Conservation (phyloP, 2,113 vertebrate species). For the Rana temporaria region DNA sequence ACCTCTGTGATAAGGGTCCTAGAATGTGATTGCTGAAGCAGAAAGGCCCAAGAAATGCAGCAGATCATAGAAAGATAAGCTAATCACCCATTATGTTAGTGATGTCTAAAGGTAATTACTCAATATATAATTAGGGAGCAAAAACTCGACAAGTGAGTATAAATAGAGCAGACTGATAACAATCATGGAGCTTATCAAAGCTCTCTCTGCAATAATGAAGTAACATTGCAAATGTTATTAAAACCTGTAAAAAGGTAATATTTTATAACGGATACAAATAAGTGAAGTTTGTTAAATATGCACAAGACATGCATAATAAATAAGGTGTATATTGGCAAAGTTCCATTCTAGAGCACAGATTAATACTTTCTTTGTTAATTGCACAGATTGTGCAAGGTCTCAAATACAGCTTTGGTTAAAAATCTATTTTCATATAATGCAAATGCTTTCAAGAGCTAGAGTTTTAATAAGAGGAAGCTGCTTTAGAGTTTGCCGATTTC, state of each 20-base stretch:
- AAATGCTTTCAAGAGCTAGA: too few species aligned
- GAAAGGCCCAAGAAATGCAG: background rate
- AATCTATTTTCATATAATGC: too few species aligned
- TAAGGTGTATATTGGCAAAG: too few species aligned
- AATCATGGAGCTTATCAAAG: slow-evolving; percentile 1
- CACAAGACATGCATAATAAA: background rate
- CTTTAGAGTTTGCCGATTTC: too few species aligned
- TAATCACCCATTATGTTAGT: slow-evolving; percentile 11
- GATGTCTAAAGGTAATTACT: slow-evolving; percentile 26
- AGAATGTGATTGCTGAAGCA: background rate
- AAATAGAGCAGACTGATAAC: slow-evolving; percentile 28
- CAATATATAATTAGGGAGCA: slow-evolving; percentile 26
- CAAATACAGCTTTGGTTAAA: too few species aligned
- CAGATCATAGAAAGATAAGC: slow-evolving; percentile 23
- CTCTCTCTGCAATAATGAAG: too few species aligned
- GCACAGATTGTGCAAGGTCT: too few species aligned
- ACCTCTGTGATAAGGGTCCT: too few species aligned
- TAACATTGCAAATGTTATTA: slow-evolving; percentile 17
- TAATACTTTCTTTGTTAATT: too few species aligned
- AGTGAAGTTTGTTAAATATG: background rate
- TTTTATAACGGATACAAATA: slow-evolving; percentile 1
- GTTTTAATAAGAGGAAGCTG: too few species aligned
- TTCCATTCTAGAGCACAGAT: too few species aligned
- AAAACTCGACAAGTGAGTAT: slow-evolving; percentile 21
- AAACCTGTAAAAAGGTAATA: slow-evolving; percentile 2